A percentile compares a stretch with the other conserved stretches of the same genome.
Evolutionary conservation across 1,140 invertebrate genomes (phyloP).

Genomic region (Lucilia cuprina): DNA sequence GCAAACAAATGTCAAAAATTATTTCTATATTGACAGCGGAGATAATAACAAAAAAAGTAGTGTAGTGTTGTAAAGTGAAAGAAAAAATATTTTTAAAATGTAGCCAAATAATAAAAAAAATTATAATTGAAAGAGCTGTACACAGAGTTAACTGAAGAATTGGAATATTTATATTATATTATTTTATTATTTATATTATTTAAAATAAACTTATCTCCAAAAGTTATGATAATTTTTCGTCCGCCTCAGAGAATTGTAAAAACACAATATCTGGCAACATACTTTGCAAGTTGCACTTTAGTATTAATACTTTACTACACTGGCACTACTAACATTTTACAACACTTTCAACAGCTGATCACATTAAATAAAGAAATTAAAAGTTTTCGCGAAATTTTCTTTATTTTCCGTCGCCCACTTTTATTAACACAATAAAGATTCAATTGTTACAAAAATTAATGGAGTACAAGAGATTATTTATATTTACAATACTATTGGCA

Average conservation of each 20-base stretch:
- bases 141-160: too few species aligned
- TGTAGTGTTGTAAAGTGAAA: conserved; percentile 9
- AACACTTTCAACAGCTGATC: background rate
- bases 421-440: background rate
- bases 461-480: conserved; percentile 55
- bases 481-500: conserved; percentile 53
- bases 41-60: background rate
- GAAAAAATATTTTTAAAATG: too few species aligned
- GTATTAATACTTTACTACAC: background rate
- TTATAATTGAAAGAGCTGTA: too few species aligned
- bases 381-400: background rate
- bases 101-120: too few species aligned
- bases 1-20: conserved; percentile 33
- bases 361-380: background rate
- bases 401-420: background rate
- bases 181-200: too few species aligned
- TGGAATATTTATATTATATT: too few species aligned
- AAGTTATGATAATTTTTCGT: too few species aligned
- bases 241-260: too few species aligned
- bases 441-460: conserved; percentile 54
- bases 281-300: background rate
- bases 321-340: background rate
- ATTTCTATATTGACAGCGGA: background rate
- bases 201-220: too few species aligned
- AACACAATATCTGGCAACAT: background rate